These are phyloP conservation scores for Anthopleura xanthogrammica DNA, from an alignment of 92 coral and sea anemone genomes.

Conservation along the genomic window DNA sequence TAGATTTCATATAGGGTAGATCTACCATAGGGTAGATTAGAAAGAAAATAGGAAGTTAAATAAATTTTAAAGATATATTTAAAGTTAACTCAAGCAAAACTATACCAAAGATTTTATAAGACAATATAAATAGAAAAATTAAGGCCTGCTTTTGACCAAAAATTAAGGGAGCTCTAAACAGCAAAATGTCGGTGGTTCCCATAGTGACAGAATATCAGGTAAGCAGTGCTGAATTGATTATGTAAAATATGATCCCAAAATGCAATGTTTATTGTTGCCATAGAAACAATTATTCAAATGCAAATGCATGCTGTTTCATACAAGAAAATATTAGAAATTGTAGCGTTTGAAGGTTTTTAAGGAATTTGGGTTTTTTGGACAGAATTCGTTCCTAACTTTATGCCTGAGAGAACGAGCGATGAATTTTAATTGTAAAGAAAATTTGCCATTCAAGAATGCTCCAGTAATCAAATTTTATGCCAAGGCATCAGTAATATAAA, in stretches of 20 bases:
- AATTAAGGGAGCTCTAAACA: neutral
- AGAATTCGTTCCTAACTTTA: neutral
- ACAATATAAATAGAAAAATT: neutral
- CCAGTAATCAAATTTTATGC: neutral
- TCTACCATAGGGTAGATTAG: neutral
- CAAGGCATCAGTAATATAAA: neutral
- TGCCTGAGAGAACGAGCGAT: no score
- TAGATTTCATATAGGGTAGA: neutral
- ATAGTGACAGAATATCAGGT: neutral
- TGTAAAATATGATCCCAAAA: neutral
- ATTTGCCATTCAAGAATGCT: neutral
- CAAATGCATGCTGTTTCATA: neutral
- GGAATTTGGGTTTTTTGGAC: neutral
- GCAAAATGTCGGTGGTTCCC: neutral
- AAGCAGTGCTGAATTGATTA: neutral
- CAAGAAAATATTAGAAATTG: neutral
- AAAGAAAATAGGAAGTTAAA: neutral
- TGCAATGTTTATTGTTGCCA: neutral
- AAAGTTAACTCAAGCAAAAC: neutral
- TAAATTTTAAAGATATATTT: neutral
- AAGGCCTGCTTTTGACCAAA: conserved; percentile 1
- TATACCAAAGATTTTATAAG: neutral
- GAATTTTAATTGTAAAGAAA: neutral
- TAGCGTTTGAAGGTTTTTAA: neutral
- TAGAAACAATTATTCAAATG: neutral